Percentiles rank a stretch among this genome's conserved stretches.
Evolutionary conservation across 2,113 vertebrate genomes (phyloP).

Genomic region (Acanthochromis polyacanthus): DNA sequence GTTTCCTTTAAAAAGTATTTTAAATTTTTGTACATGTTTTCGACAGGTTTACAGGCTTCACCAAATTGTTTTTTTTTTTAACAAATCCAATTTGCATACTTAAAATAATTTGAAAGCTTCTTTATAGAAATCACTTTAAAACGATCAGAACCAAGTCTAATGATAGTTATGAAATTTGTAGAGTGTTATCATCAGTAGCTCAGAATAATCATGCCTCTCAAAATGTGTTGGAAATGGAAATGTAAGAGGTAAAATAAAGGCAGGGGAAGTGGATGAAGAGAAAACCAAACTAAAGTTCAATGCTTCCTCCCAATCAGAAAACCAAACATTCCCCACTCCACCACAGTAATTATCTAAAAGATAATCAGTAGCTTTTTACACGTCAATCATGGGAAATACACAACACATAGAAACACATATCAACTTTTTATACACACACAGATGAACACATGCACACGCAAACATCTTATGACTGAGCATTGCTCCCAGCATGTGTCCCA

Average conservation of each 20-base stretch:
- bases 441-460: conserved; percentile 24
- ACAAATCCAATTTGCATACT: background rate
- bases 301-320: conserved; percentile 54
- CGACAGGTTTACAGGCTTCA: too few relatives aligned
- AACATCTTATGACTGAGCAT: conserved; percentile 34
- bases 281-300: conserved; percentile 26
- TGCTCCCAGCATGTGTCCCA: conserved; percentile 44
- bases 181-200: background rate
- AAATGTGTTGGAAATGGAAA: conserved; percentile 17
- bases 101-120: conserved; percentile 1
- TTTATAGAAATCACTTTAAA: background rate
- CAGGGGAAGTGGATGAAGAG: background rate
- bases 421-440: conserved; percentile 8
- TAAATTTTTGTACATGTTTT: too few relatives aligned
- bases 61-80: too few relatives aligned
- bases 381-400: conserved; percentile 50
- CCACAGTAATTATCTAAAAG: conserved; percentile 61
- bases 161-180: background rate
- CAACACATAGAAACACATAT: conserved; percentile 23
- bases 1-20: too few relatives aligned
- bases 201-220: background rate
- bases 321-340: conserved; percentile 25
- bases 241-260: conserved; percentile 33
- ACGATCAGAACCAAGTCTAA: background rate
- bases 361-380: conserved; percentile 66